phyloP scores from a whole-genome alignment of 2,888 invertebrate genomes.

The Noctua janthina region DNA sequence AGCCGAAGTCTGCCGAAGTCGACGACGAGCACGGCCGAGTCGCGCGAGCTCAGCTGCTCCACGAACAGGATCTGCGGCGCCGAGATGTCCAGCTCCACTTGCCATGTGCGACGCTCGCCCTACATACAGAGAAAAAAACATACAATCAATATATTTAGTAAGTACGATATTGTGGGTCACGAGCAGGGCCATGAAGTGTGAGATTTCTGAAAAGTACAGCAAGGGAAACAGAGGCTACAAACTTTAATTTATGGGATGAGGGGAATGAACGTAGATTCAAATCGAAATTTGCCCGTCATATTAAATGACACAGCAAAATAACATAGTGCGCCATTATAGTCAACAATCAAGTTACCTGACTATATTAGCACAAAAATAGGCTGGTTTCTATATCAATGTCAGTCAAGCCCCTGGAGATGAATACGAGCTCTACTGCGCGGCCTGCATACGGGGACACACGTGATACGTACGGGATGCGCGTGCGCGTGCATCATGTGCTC shows the following conservation, averaged over 20 bases:
- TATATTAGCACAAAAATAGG: neutral
- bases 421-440: neutral
- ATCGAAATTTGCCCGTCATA: neutral
- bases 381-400: too few species aligned
- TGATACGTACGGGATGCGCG: conserved; percentile 59
- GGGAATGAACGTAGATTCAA: neutral
- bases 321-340: neutral
- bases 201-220: neutral
- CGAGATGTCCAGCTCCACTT: conserved; percentile 96
- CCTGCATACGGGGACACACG: neutral
- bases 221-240: neutral
- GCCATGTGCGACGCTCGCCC: conserved; percentile 94
- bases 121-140: conserved; percentile 65
- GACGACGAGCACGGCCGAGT: conserved; percentile 95
- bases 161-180: neutral
- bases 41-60: conserved; percentile 94
- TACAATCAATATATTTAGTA: neutral
- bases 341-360: neutral
- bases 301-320: neutral
- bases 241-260: neutral
- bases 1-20: conserved; percentile 97
- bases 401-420: neutral
- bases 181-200: neutral
- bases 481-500: conserved; percentile 76
- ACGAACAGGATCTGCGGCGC: conserved; percentile 98